phyloP scores from a whole-genome alignment of 2,888 invertebrate genomes.

The Ophion obscuratus region DNA sequence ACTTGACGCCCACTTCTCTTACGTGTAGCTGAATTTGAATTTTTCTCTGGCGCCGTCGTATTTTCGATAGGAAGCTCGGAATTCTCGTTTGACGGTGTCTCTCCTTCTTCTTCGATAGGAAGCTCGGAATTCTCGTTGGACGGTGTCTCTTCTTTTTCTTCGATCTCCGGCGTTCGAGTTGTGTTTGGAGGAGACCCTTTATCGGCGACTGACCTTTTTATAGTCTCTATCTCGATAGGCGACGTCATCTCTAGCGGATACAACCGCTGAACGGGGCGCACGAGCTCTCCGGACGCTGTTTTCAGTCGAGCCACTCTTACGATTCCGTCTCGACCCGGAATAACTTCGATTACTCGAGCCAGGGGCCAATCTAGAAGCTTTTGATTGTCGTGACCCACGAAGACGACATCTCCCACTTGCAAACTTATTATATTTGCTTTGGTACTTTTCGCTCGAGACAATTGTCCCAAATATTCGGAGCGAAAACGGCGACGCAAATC shows the following conservation, averaged over 20 bases:
- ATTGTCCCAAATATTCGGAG: slow-evolving; percentile 59
- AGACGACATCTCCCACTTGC: slow-evolving; percentile 62
- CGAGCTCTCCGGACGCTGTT: slow-evolving; percentile 56
- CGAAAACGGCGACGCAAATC: slow-evolving; percentile 63
- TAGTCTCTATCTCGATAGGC: no score
- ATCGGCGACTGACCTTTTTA: no score
- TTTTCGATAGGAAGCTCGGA: no score
- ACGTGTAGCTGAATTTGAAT: no score
- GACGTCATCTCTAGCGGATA: slow-evolving; percentile 64
- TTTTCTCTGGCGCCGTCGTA: no score
- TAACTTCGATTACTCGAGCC: slow-evolving; percentile 58
- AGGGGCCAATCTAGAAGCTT: slow-evolving; percentile 69
- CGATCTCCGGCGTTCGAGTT: no score
- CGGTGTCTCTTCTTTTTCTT: no score
- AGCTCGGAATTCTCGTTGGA: no score
- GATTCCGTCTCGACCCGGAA: slow-evolving; percentile 62
- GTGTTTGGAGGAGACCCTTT: no score
- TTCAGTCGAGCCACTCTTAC: slow-evolving; percentile 60
- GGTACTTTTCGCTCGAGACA: not conserved
- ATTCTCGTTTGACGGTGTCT: no score
- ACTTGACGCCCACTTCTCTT: no score
- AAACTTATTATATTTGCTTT: not conserved
- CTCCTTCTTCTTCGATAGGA: no score
- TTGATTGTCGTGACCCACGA: slow-evolving; percentile 66
- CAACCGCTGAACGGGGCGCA: slow-evolving; percentile 65